Conservation (phyloP, 1,140 invertebrate genomes). For the Leptestheria dahalacensis region DNA sequence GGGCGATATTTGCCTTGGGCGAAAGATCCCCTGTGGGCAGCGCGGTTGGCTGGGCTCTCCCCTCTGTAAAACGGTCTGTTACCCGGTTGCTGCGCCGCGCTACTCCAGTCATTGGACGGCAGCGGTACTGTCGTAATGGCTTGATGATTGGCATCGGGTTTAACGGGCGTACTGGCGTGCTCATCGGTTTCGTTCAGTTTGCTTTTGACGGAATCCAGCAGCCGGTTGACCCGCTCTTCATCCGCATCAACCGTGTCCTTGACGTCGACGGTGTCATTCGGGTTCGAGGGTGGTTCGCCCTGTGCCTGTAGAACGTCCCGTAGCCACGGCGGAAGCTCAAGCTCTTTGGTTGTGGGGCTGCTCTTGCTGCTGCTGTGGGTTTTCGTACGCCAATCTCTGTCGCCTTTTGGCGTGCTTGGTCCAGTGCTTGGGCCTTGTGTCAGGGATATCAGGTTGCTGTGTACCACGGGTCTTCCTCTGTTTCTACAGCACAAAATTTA, state of each 20-base stretch:
- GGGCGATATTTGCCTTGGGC: too few species aligned
- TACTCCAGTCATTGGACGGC: background rate
- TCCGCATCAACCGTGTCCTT: too few species aligned
- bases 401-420: background rate
- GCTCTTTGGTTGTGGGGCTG: background rate
- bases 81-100: too few species aligned
- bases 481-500: slow-evolving; percentile 8
- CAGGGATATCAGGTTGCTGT: slow-evolving; percentile 7
- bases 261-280: background rate
- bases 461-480: background rate
- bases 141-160: background rate
- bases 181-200: background rate
- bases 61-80: background rate
- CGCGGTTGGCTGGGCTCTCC: background rate
- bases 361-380: background rate
- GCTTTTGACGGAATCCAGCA: background rate
- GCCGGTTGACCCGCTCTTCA: background rate
- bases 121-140: background rate
- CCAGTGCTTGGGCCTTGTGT: background rate
- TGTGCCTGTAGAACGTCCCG: slow-evolving; percentile 3
- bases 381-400: background rate
- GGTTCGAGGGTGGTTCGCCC: background rate
- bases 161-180: background rate
- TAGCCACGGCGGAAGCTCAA: background rate
- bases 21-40: background rate